Conservation (phyloP, 2,113 vertebrate genomes). For the Takifugu flavidus region DNA sequence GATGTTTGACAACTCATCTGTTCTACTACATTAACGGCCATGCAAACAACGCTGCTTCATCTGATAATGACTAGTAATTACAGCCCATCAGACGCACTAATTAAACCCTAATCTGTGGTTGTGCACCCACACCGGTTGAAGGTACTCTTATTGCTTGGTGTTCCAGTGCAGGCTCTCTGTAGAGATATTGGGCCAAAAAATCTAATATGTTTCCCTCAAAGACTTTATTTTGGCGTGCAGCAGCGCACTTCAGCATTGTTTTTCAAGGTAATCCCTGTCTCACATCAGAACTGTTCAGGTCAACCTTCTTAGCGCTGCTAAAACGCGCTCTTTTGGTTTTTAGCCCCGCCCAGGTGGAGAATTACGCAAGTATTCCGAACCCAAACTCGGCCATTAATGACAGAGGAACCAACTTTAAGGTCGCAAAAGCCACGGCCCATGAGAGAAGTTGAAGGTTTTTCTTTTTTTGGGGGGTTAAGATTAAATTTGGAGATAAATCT, state of each 20-base stretch:
- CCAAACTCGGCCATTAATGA: background rate
- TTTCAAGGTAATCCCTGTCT: slow-evolving; percentile 25
- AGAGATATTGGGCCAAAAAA: slow-evolving; percentile 4
- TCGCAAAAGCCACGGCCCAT: background rate
- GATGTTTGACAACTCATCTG: slow-evolving; percentile 35
- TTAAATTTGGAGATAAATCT: background rate
- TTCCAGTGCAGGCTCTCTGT: background rate
- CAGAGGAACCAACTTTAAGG: too few relatives aligned
- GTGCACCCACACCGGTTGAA: background rate
- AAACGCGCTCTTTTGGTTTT: slow-evolving; percentile 6
- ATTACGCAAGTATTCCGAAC: slow-evolving; percentile 8
- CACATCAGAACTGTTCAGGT: slow-evolving; percentile 7
- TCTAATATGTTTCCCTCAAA: slow-evolving; percentile 18
- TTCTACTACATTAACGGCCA: slow-evolving; percentile 31
- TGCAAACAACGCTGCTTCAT: slow-evolving; percentile 23
- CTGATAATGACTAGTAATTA: slow-evolving; percentile 46
- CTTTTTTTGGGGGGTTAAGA: background rate
- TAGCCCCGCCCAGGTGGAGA: slow-evolving; percentile 3
- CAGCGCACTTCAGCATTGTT: background rate
- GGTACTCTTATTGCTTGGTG: background rate
- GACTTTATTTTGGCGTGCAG: slow-evolving; percentile 12
- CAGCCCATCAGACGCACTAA: slow-evolving; percentile 40
- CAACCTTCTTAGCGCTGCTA: slow-evolving; percentile 9
- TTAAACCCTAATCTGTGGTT: slow-evolving; percentile 22
- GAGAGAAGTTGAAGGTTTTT: background rate